Base-by-base conservation (phyloP, 2,113 vertebrate species). In the Panurus biarmicus region DNA sequence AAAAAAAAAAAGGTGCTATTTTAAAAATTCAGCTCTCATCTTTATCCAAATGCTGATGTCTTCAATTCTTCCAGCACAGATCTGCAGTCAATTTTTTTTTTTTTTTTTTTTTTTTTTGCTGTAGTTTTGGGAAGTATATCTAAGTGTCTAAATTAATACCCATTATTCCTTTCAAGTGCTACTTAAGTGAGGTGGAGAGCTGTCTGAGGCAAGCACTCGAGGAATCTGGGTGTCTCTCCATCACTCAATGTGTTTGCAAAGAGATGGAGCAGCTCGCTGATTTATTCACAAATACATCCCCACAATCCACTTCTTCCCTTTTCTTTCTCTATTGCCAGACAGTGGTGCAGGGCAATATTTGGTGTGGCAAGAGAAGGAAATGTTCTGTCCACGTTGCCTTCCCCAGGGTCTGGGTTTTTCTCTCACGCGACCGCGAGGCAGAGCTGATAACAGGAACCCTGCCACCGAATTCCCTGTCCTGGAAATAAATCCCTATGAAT, bases 241-340 rank as follows among this genome's bases (percentile, higher is more conserved):
- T 89, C 94, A 94, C 71, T 95, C 94, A 76, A 9, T 3, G 47
- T 88, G 91, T 92, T 95, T 93, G 87, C 91, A 94, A 69, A 88
- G 91, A 88, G 71, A 81, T 1, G 53, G 54, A 92, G 83, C 74
- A 70, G 58, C 50, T 38, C 4, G 4, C 40, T 86, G 92, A 94
- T 93, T 90, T 90, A 88, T 88, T 90, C 93, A 57, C 56, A 61
- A 79, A 69, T 36, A 58, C 25, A 90, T 71, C 90, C 87, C 64
- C 93, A 74, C 60, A 83, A 89, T 64, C 78, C 78, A 33, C 40
- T 75, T 81, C 21, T 35, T 0, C 28, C 29, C 67, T 73, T 74
- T 73, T 58, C 61, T 77, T 89, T 73, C 82, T 25, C 83, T 18
- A 17, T 78, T 74, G 31, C 72, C 54, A 86, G 87, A 16, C n/a